These are phyloP conservation scores for Tupiocoris notatus DNA, from an alignment of 2,888 invertebrate species.

Conservation along the genomic window DNA sequence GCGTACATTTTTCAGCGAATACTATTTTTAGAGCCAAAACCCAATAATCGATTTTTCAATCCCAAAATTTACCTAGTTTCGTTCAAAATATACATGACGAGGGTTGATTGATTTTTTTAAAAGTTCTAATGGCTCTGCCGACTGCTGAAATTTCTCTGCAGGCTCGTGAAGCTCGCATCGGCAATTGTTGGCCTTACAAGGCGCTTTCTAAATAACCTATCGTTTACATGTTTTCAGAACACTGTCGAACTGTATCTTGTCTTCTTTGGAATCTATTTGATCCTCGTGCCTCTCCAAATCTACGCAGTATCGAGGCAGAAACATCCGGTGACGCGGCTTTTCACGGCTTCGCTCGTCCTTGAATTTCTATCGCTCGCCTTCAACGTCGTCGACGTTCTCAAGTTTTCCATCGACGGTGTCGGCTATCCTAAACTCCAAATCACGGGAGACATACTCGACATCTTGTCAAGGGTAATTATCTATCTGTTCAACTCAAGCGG, in stretches of 20 bases:
- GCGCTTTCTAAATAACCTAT: not conserved
- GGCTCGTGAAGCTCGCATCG: no score
- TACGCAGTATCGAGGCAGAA: conserved; percentile 86
- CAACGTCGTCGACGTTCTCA: conserved; percentile 83
- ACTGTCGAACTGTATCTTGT: conserved; percentile 85
- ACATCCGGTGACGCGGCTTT: conserved; percentile 86
- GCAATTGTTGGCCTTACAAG: no score
- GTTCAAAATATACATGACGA: no score
- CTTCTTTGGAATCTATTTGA: conserved; percentile 81
- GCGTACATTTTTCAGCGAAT: no score
- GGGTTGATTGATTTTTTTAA: no score
- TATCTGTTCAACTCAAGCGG: no score
- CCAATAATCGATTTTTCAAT: no score
- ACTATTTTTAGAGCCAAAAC: no score
- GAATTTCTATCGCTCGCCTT: conserved; percentile 83
- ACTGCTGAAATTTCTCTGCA: no score
- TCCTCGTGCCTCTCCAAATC: conserved; percentile 83
- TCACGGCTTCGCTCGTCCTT: conserved; percentile 80
- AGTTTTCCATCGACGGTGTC: conserved; percentile 86
- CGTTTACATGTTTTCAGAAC: conserved; percentile 59
- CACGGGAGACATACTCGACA: conserved; percentile 89
- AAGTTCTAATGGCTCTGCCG: no score
- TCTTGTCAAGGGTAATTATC: conserved; percentile 76
- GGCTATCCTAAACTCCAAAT: conserved; percentile 80
- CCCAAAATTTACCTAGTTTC: no score